Base-by-base conservation (phyloP, 2,797 vertebrate species). In the Thaleichthys pacificus region DNA sequence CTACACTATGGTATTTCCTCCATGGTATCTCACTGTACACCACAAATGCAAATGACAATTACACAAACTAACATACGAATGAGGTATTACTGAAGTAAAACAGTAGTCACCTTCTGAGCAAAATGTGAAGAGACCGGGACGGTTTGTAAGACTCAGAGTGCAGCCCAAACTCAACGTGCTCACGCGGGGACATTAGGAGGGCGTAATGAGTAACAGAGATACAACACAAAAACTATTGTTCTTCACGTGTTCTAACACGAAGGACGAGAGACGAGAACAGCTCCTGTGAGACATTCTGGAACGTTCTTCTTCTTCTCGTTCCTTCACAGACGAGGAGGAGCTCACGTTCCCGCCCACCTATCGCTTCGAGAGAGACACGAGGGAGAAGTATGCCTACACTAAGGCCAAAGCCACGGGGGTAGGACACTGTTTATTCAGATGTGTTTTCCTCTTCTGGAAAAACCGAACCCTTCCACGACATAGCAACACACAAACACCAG, bases 331-430 rank as follows among this genome's bases (percentile, higher is more conserved):
- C 78, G 98, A 99, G 82, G 98, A 99, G 86, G 98, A 99, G 80
- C 97, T 99, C 82, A 97, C 95, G 0, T 99, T 99, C 73, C 93
- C 98, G 0, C 97, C 97, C 61, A 98, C 97, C 0, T 99, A 99
- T 84, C 97, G 97, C 49, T 99, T 96, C 73, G 97, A 99, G 84
- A 95, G 96, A 87, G 93, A 96, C 61, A 96, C 94, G 0, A 87
- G 97, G 69, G 97, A 99, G 67, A 96, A 91, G 80, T 99, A 99
- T 1, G 95, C 94, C 77, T 99, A 99, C 92, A 99, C 95, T 22
- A 99, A 99, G 90, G 95, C 96, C 85, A 99, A 99, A 87, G 93
- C 97, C 21, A 98, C 97, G 0, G 97, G 97, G 94, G 97, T 99
- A 90, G 86, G 95, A 30, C 72, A 0, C 1, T 21, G 60, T 76